Percentiles rank a stretch among this genome's conserved stretches.
Conservation (phyloP, 1,140 invertebrate species). For the Maniola jurtina region DNA sequence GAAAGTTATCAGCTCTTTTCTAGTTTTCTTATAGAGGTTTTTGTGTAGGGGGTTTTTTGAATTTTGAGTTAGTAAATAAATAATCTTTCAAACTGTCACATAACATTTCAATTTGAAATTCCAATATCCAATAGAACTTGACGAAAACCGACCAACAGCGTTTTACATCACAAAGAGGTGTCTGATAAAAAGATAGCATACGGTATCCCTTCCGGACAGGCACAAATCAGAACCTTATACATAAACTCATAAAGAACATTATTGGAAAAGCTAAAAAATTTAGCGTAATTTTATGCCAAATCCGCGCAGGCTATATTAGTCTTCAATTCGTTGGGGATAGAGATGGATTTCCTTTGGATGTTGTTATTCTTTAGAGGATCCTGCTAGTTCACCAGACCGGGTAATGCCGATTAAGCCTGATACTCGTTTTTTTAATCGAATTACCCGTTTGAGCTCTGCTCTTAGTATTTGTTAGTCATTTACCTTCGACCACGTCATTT, state of each 20-base stretch:
- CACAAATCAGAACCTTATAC: constrained; percentile 15
- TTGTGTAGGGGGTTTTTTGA: too few species aligned
- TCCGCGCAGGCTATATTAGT: constrained; percentile 1
- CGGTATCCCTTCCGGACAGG: background rate
- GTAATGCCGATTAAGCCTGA: constrained; percentile 45
- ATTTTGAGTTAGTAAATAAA: too few species aligned
- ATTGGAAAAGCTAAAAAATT: background rate
- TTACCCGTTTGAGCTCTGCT: constrained; percentile 41
- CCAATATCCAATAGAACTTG: constrained; percentile 30
- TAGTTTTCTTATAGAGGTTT: too few species aligned
- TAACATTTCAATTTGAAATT: constrained; percentile 26
- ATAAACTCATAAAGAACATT: background rate
- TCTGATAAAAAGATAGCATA: constrained; percentile 32
- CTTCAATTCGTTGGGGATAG: background rate
- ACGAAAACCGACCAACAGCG: constrained; percentile 29
- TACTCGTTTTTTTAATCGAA: constrained; percentile 49
- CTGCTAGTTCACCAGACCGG: constrained; percentile 39
- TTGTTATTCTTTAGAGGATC: constrained; percentile 8
- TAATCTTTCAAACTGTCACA: background rate
- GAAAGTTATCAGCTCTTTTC: too few species aligned
- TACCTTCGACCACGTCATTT: constrained; percentile 27
- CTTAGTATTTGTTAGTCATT: constrained; percentile 41
- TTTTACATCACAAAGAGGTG: constrained; percentile 39
- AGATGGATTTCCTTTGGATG: background rate
- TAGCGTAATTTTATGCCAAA: constrained; percentile 1